phyloP scores from a whole-genome alignment of 1,140 invertebrate genomes.

The Formica exsecta region DNA sequence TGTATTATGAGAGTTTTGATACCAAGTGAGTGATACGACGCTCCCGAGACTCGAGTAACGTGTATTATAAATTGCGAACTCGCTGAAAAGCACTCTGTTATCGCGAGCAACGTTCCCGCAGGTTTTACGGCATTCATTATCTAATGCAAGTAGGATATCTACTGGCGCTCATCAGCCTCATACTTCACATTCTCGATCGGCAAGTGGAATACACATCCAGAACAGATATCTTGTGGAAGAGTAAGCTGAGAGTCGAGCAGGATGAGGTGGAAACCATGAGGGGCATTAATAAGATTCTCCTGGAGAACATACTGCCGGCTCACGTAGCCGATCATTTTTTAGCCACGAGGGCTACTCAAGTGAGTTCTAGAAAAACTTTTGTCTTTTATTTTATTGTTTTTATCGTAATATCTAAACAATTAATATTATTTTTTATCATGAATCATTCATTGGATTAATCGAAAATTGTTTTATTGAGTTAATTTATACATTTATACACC shows the following conservation, averaged over 20 bases:
- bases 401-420: not conserved
- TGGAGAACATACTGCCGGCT: slow-evolving; percentile 98
- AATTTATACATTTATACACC: not conserved
- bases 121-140: slow-evolving; percentile 89
- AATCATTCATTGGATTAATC: not conserved
- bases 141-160: slow-evolving; percentile 89
- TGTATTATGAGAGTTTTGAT: slow-evolving; percentile 87
- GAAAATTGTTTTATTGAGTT: not conserved
- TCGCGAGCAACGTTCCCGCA: slow-evolving; percentile 76
- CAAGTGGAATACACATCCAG: slow-evolving; percentile 95
- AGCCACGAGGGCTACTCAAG: slow-evolving; percentile 89
- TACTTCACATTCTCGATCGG: slow-evolving; percentile 93
- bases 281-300: slow-evolving; percentile 96
- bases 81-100: not conserved
- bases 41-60: not conserved
- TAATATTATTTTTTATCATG: too few relatives aligned
- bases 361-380: slow-evolving; percentile 69
- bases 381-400: not conserved
- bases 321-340: slow-evolving; percentile 98
- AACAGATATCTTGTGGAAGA: slow-evolving; percentile 97
- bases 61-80: slow-evolving; percentile 28
- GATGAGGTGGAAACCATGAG: slow-evolving; percentile 98
- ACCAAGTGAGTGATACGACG: slow-evolving; percentile 87
- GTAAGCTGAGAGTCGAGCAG: slow-evolving; percentile 96
- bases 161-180: slow-evolving; percentile 88